Evolutionary conservation across 2,113 vertebrate species (phyloP).

Genomic region (Carlito syrichta): DNA sequence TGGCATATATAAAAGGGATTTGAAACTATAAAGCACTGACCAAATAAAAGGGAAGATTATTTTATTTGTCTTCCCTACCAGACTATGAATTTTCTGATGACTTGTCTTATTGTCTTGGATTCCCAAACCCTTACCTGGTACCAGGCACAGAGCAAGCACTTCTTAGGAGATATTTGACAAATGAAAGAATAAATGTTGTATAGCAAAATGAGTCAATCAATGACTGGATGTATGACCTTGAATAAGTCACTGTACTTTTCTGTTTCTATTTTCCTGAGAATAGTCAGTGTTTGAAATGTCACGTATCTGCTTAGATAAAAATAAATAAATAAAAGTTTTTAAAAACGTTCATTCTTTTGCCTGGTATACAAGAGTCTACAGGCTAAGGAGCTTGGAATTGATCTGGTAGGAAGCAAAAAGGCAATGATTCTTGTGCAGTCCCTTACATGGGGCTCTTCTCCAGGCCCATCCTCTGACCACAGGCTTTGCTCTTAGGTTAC

Average conservation of each 20-base stretch:
- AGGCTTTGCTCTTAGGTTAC: slow-evolving; percentile 79
- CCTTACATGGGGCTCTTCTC: background rate
- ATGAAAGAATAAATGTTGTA: background rate
- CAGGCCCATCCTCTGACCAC: background rate
- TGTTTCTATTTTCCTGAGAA: background rate
- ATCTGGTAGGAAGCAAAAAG: background rate
- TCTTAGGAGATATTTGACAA: background rate
- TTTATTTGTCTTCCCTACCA: background rate
- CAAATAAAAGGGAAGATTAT: background rate
- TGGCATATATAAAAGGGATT: background rate
- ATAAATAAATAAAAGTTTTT: too few species aligned
- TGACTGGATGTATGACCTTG: background rate
- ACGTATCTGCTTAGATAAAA: too few species aligned
- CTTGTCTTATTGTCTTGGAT: background rate
- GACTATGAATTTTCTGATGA: background rate
- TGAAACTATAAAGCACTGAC: background rate
- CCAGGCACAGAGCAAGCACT: background rate
- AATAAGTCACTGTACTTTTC: background rate
- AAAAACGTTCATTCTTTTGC: background rate
- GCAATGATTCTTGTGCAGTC: background rate
- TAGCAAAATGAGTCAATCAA: background rate
- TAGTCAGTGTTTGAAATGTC: background rate
- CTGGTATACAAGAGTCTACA: background rate
- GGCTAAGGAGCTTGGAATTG: background rate
- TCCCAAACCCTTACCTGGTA: background rate